phyloP scores from a whole-genome alignment of 2,888 invertebrate species.

The Tricholauxania praeusta region DNA sequence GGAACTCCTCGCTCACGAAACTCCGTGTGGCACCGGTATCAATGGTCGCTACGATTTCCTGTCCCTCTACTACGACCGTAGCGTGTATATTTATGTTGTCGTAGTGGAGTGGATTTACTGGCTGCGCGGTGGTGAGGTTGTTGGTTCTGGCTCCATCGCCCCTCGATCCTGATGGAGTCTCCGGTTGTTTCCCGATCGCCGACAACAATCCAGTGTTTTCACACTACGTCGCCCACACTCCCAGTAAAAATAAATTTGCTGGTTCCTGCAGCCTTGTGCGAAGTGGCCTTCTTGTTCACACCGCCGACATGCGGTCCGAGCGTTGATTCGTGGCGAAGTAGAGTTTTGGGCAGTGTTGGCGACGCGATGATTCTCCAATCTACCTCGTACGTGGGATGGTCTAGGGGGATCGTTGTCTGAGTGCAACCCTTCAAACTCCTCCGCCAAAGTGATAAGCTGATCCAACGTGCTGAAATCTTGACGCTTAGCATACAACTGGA shows the following conservation, averaged over 20 bases:
- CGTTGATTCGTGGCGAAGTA: background rate
- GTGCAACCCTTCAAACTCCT: constrained; percentile 1
- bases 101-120: background rate
- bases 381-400: background rate
- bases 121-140: background rate
- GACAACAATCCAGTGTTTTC: constrained; percentile 6
- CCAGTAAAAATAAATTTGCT: background rate
- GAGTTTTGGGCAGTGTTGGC: background rate
- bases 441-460: background rate
- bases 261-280: background rate
- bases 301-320: background rate
- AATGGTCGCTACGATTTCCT: background rate
- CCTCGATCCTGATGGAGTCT: background rate
- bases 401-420: background rate
- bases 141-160: background rate
- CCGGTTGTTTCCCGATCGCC: background rate
- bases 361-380: background rate
- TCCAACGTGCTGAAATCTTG: constrained; percentile 15
- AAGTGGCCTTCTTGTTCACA: constrained; percentile 7
- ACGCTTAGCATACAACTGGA: constrained; percentile 14
- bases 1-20: background rate
- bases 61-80: background rate
- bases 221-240: background rate
- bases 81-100: background rate
- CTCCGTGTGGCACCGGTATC: constrained; percentile 15